Conservation (phyloP, 2,797 vertebrate species). For the Acomys russatus region DNA sequence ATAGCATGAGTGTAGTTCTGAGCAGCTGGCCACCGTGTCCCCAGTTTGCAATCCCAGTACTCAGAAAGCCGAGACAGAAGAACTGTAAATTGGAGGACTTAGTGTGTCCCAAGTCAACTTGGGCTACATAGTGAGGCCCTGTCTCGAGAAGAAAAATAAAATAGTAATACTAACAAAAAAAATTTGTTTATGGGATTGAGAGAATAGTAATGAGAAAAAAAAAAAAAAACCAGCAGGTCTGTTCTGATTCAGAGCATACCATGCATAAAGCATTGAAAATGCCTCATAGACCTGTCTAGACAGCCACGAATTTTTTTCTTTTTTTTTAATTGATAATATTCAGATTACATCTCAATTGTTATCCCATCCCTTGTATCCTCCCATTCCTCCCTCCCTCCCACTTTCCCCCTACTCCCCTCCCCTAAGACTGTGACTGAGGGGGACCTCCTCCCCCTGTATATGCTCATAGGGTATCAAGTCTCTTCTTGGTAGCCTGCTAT, state of each 20-base stretch:
- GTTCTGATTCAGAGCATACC: constrained; percentile 94
- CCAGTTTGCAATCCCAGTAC: background rate
- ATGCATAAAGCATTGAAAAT: constrained; percentile 88
- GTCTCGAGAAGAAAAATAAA: background rate
- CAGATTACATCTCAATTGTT: no score
- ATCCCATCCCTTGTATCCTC: no score
- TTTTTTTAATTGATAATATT: no score
- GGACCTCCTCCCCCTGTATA: no score
- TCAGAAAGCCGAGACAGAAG: no score
- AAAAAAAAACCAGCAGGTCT: constrained; percentile 92
- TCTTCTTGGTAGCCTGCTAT: no score
- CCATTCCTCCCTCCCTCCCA: no score
- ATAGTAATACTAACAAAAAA: background rate
- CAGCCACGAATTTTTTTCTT: constrained; percentile 81
- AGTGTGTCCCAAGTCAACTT: no score
- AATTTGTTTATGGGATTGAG: constrained; percentile 90
- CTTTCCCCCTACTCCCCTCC: no score
- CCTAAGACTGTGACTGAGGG: no score
- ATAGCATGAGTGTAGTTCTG: constrained; percentile 88
- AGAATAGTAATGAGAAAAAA: constrained; percentile 90
- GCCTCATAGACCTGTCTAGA: constrained; percentile 92
- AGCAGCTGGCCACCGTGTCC: background rate
- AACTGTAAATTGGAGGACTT: no score
- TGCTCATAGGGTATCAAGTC: no score
- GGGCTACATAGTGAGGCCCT: background rate